Conservation (phyloP, 1,140 invertebrate species). For the Matsumurasca onukii region DNA sequence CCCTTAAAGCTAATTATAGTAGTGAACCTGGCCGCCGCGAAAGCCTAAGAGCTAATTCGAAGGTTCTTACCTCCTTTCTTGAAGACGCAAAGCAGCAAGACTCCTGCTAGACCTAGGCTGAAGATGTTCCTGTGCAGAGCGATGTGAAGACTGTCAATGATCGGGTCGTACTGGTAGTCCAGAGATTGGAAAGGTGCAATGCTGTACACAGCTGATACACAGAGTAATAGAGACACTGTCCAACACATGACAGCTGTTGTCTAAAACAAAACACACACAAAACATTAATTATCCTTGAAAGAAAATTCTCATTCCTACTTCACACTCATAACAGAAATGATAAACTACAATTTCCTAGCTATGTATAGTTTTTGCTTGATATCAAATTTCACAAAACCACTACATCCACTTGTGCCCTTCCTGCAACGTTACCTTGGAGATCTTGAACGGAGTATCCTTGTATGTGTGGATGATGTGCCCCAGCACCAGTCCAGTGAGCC, state of each 20-base stretch:
- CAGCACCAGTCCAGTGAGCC: constrained; percentile 12
- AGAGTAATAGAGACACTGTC: neutral
- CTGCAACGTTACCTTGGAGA: no score
- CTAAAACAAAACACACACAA: constrained; percentile 17
- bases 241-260: neutral
- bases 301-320: no score
- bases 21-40: no score
- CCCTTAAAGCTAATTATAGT: no score
- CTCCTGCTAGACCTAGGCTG: neutral
- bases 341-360: no score
- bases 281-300: neutral
- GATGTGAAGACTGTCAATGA: constrained; percentile 4
- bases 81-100: neutral
- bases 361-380: no score
- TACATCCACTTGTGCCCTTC: no score
- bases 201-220: neutral
- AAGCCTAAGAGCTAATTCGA: no score
- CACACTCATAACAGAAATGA: no score
- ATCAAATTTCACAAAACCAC: no score
- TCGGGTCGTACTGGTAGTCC: neutral
- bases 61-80: constrained; percentile 5
- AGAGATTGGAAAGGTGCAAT: neutral
- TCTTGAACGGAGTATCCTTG: no score
- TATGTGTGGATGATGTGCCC: constrained; percentile 1
- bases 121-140: constrained; percentile 6